Conservation (phyloP, 2,797 vertebrate genomes). For the Pteronotus mesoamericanus region DNA sequence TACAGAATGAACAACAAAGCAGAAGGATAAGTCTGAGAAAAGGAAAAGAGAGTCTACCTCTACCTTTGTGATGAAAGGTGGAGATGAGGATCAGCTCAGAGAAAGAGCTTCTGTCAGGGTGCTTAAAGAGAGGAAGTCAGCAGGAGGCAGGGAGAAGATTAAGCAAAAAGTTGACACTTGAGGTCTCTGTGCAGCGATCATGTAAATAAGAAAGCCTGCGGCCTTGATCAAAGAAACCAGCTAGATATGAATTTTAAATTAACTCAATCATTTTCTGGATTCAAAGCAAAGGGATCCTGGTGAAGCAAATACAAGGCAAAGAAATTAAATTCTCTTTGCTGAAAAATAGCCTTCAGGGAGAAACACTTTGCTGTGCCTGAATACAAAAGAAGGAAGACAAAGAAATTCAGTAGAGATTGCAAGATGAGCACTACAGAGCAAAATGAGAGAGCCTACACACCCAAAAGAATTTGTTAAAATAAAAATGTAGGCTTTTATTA, state of each 20-base stretch:
- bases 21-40: background rate
- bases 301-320: background rate
- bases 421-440: background rate
- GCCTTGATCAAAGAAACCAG: constrained; percentile 32
- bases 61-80: background rate
- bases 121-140: background rate
- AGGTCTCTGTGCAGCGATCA: constrained; percentile 19
- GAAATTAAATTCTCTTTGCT: constrained; percentile 2
- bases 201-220: background rate
- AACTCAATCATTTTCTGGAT: constrained; percentile 6
- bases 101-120: background rate
- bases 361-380: background rate
- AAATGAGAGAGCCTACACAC: background rate
- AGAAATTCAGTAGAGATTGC: constrained; percentile 16
- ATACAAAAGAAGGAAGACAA: background rate
- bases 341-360: background rate
- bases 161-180: background rate
- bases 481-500: background rate
- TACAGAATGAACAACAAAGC: background rate
- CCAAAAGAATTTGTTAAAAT: constrained; percentile 23
- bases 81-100: background rate
- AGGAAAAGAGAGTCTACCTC: background rate
- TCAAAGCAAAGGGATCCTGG: background rate
- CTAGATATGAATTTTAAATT: constrained; percentile 29
- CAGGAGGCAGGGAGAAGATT: background rate